A percentile compares a stretch with the other conserved stretches of the same genome.
phyloP scores from a whole-genome alignment of 2,888 invertebrate species.

The Drosophila meridiana region DNA sequence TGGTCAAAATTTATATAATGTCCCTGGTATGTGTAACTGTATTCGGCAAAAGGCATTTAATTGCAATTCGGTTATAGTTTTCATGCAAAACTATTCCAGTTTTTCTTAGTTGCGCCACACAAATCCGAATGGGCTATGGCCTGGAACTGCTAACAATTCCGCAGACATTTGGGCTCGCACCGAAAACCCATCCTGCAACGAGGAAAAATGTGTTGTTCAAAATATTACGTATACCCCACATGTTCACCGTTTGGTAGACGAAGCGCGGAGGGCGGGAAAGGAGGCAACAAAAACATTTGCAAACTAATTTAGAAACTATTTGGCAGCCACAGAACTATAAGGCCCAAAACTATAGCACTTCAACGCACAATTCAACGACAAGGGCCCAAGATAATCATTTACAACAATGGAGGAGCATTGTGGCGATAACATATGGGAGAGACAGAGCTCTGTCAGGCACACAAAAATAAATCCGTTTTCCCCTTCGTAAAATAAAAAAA shows the following conservation, averaged over 20 bases:
- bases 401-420: slow-evolving; percentile 47
- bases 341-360: slow-evolving; percentile 53
- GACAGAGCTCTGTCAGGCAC: slow-evolving; percentile 25
- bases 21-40: background rate
- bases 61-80: slow-evolving; percentile 1
- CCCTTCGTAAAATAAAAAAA: slow-evolving; percentile 27
- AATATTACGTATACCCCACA: slow-evolving; percentile 65
- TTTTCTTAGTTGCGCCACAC: slow-evolving; percentile 14
- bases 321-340: slow-evolving; percentile 63
- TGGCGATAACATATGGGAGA: slow-evolving; percentile 39
- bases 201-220: slow-evolving; percentile 27
- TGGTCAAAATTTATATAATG: background rate
- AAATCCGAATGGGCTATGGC: slow-evolving; percentile 17
- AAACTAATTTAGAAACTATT: slow-evolving; percentile 79
- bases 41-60: background rate
- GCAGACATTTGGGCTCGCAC: slow-evolving; percentile 10
- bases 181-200: slow-evolving; percentile 30
- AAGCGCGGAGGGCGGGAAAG: background rate
- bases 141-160: slow-evolving; percentile 14
- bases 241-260: slow-evolving; percentile 23
- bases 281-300: slow-evolving; percentile 62
- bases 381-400: slow-evolving; percentile 69
- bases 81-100: slow-evolving; percentile 25
- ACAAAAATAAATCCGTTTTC: slow-evolving; percentile 19
- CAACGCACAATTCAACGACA: slow-evolving; percentile 56